Percentiles rank a stretch among this genome's conserved stretches.
These are phyloP conservation scores for Phymastichus coffea DNA, from an alignment of 1,140 invertebrate species.

Conservation along the genomic window DNA sequence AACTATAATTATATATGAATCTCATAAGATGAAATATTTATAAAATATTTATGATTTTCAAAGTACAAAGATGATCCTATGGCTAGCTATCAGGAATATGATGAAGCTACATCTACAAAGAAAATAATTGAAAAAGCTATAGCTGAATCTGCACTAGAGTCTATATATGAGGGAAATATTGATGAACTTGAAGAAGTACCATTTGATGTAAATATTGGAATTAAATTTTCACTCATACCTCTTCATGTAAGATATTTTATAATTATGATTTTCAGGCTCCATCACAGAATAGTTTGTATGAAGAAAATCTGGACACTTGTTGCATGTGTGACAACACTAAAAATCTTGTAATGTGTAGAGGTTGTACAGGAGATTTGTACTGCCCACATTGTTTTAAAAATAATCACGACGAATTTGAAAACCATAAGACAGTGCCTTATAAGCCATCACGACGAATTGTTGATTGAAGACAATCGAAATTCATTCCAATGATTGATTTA, in stretches of 20 bases:
- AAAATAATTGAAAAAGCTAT: constrained; percentile 46
- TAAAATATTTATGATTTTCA: background rate
- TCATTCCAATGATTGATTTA: background rate
- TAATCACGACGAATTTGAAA: constrained; percentile 44
- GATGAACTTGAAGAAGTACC: constrained; percentile 39
- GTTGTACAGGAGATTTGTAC: constrained; percentile 44
- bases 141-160: constrained; percentile 44
- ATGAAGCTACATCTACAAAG: constrained; percentile 37
- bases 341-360: constrained; percentile 38
- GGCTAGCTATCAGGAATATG: constrained; percentile 34
- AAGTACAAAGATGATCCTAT: background rate
- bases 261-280: background rate
- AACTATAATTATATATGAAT: background rate
- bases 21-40: background rate
- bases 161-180: constrained; percentile 35
- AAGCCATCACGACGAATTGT: constrained; percentile 1
- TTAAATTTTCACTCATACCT: background rate
- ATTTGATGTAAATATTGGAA: constrained; percentile 36
- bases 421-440: constrained; percentile 39
- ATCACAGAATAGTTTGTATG: background rate
- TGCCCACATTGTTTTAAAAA: constrained; percentile 45
- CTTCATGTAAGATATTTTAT: background rate
- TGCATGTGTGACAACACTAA: constrained; percentile 11
- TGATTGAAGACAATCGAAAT: background rate
- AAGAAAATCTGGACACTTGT: background rate